phyloP scores from a whole-genome alignment of 2,888 invertebrate genomes.

The Carabus problematicus region DNA sequence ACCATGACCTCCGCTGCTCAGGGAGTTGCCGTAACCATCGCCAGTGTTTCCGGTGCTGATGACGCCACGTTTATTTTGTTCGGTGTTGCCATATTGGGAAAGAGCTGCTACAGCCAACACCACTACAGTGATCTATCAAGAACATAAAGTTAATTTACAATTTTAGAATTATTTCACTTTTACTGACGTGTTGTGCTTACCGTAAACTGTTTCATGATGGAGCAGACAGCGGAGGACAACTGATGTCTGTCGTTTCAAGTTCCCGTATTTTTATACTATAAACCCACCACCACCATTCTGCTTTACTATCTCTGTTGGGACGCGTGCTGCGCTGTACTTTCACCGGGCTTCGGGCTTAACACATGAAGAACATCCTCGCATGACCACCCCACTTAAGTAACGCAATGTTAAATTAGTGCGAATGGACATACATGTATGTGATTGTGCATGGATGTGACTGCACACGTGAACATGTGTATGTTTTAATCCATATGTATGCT shows the following conservation, averaged over 20 bases:
- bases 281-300: not conserved
- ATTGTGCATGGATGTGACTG: not conserved
- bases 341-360: constrained; percentile 1
- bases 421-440: not conserved
- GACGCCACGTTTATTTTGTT: constrained; percentile 10
- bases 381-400: not conserved
- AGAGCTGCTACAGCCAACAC: constrained; percentile 10
- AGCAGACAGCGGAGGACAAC: constrained; percentile 10
- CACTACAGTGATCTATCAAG: constrained; percentile 3
- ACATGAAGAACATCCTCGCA: constrained; percentile 10
- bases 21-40: not conserved
- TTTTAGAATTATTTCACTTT: not conserved
- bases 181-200: not conserved
- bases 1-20: constrained; percentile 10
- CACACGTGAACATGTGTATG: not conserved
- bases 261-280: constrained; percentile 12
- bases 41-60: not conserved
- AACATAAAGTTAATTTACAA: not conserved
- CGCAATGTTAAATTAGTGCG: constrained; percentile 6
- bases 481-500: constrained; percentile 4
- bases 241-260: constrained; percentile 3
- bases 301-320: not conserved
- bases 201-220: constrained; percentile 18
- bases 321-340: constrained; percentile 10
- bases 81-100: constrained; percentile 5